phyloP scores from a whole-genome alignment of 2,888 invertebrate species.

The Apotomis capreana region DNA sequence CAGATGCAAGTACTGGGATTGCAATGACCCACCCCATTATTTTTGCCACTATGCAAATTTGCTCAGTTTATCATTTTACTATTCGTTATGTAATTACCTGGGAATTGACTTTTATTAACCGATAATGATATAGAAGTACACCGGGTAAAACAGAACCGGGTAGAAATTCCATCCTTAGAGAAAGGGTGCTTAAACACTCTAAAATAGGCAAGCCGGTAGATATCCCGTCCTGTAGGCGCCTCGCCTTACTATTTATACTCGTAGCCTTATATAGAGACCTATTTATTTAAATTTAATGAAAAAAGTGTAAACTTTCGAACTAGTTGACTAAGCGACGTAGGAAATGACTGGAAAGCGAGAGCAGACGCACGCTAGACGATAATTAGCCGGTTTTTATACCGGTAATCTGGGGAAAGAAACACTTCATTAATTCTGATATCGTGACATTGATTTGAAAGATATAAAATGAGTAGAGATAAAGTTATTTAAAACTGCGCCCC shows the following conservation, averaged over 20 bases:
- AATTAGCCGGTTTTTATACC: conserved; percentile 13
- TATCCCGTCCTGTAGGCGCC: too few species aligned
- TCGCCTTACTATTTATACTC: neutral
- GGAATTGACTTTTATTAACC: neutral
- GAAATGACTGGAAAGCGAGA: conserved; percentile 21
- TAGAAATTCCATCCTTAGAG: too few species aligned
- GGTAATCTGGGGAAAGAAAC: neutral
- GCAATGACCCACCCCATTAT: conserved; percentile 7
- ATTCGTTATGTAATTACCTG: neutral
- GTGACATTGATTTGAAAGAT: neutral
- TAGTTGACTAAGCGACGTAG: neutral
- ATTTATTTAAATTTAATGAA: neutral
- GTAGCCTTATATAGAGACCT: neutral
- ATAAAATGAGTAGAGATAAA: neutral
- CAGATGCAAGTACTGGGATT: neutral
- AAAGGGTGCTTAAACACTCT: too few species aligned
- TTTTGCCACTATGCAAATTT: conserved; percentile 19
- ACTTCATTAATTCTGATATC: neutral
- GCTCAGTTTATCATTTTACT: neutral
- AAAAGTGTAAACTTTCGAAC: conserved; percentile 7
- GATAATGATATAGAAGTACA: neutral
- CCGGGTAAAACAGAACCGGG: too few species aligned
- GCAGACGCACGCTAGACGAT: conserved; percentile 33
- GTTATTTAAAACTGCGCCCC: neutral
- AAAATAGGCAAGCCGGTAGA: too few species aligned